Percentiles rank a stretch among this genome's conserved stretches.
Conservation (phyloP, 1,140 invertebrate genomes). For the Drosophila mauritiana region DNA sequence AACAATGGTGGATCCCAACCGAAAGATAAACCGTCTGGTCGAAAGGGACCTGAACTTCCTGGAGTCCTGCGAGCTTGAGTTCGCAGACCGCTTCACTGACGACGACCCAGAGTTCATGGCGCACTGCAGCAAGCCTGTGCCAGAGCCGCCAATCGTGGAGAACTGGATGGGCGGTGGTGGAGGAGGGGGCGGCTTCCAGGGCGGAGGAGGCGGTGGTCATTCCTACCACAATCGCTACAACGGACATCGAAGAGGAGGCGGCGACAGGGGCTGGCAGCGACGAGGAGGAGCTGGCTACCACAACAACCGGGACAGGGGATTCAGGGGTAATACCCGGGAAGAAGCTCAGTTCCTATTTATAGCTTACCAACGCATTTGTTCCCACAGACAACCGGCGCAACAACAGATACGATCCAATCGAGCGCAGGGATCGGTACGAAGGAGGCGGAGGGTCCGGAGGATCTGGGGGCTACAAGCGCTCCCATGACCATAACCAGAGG, state of each 20-base stretch:
- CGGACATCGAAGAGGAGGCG: slow-evolving; percentile 55
- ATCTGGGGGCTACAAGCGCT: slow-evolving; percentile 20
- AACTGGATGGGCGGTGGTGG: slow-evolving; percentile 84
- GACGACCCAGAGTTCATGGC: slow-evolving; percentile 85
- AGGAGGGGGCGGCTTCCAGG: slow-evolving; percentile 1
- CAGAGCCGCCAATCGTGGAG: slow-evolving; percentile 85
- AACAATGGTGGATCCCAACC: slow-evolving; percentile 82
- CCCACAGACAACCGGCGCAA: slow-evolving; percentile 55
- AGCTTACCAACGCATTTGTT: neutral
- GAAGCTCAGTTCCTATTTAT: neutral
- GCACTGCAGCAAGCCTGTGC: slow-evolving; percentile 71
- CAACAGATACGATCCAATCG: slow-evolving; percentile 38
- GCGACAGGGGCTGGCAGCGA: slow-evolving; percentile 61
- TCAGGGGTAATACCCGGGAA: slow-evolving; percentile 29
- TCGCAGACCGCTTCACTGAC: slow-evolving; percentile 86
- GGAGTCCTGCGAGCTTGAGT: slow-evolving; percentile 86
- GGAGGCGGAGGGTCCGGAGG: slow-evolving; percentile 1
- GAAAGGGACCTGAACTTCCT: slow-evolving; percentile 85
- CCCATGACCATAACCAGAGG: slow-evolving; percentile 31
- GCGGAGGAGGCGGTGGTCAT: slow-evolving; percentile 24
- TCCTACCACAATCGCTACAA: slow-evolving; percentile 62
- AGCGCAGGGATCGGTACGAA: slow-evolving; percentile 13
- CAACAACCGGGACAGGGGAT: slow-evolving; percentile 42
- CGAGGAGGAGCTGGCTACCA: slow-evolving; percentile 43
- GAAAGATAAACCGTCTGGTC: slow-evolving; percentile 84